Base-by-base conservation (phyloP, 2,113 vertebrate genomes). In the Lathamus discolor region DNA sequence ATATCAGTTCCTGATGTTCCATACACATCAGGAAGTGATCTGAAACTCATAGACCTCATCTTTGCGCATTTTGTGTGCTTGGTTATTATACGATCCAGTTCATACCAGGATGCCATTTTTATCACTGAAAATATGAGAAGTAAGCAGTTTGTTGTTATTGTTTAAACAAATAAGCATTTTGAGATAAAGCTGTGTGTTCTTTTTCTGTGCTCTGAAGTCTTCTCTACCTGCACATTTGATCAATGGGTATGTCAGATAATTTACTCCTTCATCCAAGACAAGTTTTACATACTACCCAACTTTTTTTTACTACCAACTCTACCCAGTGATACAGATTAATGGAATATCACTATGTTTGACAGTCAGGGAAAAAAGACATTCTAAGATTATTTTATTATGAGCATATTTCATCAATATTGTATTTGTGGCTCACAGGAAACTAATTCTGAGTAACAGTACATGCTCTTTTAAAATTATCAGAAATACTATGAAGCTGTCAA, bases 331-430 rank as follows among this genome's bases (percentile, higher is more conserved):
- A 37, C 3, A 89, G 49, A 95, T 78, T 67, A 83, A 86, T 2
- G 13, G 52, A 24, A 69, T 74, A 83, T 63, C 31, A 68, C 68
- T 24, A 17, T n/a, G 41, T 54, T 54, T 89, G 83, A 82, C 68
- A 61, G 28, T 31, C 44, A 92, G 68, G 44, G 37, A 79, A 95
- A 92, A 94, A 82, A 43, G 0, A 83, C 29, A 4, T 69, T 66
- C 43, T 76, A 59, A 46, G 31, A 57, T 68, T 70, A 74, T 81
- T 80, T 85, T 88, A 87, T 64, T 93, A 94, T 24, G 14, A 91
- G 8, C n/a, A 62, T 55, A 88, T 86, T 90, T 90, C 64, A 86
- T 78, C 72, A 78, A 84, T 76, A 84, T 79, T 89, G 91, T 96
- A 86, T 88, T 79, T 92, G 81, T 51, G 52, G 41, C 41, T 90